Evolutionary conservation across 2,888 invertebrate genomes (phyloP).

Genomic region (Philopedon plagiatum): DNA sequence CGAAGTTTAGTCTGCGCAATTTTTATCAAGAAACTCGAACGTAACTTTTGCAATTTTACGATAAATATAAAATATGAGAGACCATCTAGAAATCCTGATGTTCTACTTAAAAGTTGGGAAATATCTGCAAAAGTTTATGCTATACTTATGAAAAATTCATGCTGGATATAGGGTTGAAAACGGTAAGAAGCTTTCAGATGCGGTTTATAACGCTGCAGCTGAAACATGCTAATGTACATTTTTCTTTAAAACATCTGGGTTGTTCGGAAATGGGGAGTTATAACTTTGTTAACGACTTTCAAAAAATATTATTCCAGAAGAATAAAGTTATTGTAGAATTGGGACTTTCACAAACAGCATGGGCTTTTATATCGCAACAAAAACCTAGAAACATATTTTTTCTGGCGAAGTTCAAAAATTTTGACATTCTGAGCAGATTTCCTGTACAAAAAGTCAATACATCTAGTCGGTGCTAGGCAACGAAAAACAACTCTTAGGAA

Average conservation of each 20-base stretch:
- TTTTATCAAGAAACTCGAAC: conserved; percentile 27
- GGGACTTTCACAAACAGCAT: too few relatives aligned
- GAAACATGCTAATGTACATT: neutral
- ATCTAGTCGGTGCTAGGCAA: too few relatives aligned
- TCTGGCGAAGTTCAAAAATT: too few relatives aligned
- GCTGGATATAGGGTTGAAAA: conserved; percentile 6
- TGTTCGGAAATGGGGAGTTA: neutral
- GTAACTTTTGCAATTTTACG: conserved; percentile 30
- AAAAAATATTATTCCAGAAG: too few relatives aligned
- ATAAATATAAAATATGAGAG: conserved; percentile 33
- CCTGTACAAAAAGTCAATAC: too few relatives aligned
- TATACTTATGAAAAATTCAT: conserved; percentile 36
- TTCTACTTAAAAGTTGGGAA: conserved; percentile 28
- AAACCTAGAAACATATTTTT: too few relatives aligned
- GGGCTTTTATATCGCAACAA: too few relatives aligned
- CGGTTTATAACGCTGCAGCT: neutral
- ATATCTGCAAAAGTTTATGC: conserved; percentile 30
- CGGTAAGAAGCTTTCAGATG: conserved; percentile 8
- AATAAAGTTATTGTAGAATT: too few relatives aligned
- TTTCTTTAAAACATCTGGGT: neutral
- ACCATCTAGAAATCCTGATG: conserved; percentile 22
- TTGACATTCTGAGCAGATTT: too few relatives aligned
- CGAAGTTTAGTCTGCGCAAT: conserved; percentile 17
- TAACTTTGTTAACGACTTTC: too few relatives aligned
- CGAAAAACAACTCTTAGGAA: too few relatives aligned